Conservation (phyloP, 2,797 vertebrate species). For the Zalophus californianus region DNA sequence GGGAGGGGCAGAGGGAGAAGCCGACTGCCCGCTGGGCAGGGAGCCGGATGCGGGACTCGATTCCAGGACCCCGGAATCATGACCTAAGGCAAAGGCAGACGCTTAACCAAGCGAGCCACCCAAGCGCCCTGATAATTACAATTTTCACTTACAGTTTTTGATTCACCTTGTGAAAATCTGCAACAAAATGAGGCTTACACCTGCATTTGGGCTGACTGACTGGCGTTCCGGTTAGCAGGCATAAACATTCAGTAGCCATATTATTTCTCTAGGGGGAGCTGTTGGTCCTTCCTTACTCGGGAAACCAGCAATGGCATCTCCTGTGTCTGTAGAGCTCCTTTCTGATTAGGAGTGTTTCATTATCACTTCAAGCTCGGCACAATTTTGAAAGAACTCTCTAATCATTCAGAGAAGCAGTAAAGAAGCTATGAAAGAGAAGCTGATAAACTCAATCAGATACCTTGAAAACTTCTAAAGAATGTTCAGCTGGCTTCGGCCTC, state of each 20-base stretch:
- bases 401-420: conserved; percentile 28
- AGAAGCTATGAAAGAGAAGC: conserved; percentile 21
- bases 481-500: neutral
- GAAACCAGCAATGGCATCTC: neutral
- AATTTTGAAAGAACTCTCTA: conserved; percentile 34
- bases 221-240: neutral
- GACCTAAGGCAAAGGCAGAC: too few relatives aligned
- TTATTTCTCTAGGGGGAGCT: conserved; percentile 50
- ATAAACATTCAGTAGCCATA: neutral
- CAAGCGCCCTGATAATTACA: neutral
- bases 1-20: too few relatives aligned
- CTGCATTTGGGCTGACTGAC: neutral
- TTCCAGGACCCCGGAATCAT: too few relatives aligned
- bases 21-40: too few relatives aligned
- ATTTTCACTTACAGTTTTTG: neutral
- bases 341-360: conserved; percentile 38
- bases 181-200: neutral
- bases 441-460: conserved; percentile 61
- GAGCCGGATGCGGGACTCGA: too few relatives aligned
- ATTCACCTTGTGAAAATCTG: neutral
- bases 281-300: neutral
- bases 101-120: too few relatives aligned
- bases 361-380: conserved; percentile 51
- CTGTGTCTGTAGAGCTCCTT: neutral
- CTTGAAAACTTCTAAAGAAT: conserved; percentile 58